A percentile compares a stretch with the other conserved stretches of the same genome.
phyloP scores from a whole-genome alignment of 2,113 vertebrate species.

The Pelusios castaneus region DNA sequence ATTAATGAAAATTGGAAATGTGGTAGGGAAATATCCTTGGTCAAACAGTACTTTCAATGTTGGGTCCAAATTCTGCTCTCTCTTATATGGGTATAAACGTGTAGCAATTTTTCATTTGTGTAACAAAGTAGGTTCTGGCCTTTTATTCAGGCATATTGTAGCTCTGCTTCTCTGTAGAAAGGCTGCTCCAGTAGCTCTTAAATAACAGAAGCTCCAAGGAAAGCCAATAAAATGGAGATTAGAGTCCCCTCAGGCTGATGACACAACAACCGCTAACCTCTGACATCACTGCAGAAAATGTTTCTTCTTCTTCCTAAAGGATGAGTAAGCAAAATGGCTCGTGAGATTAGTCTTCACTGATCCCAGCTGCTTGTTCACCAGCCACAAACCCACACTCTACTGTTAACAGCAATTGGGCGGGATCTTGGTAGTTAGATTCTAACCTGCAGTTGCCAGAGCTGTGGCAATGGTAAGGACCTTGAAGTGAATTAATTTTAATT shows the following conservation, averaged over 20 bases:
- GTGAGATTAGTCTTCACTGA: neutral
- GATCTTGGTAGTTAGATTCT: neutral
- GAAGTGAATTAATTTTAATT: neutral
- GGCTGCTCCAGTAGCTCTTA: neutral
- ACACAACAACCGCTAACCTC: neutral
- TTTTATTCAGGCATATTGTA: neutral
- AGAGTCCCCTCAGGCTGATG: neutral
- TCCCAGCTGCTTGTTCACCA: neutral
- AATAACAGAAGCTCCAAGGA: neutral
- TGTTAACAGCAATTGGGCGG: neutral
- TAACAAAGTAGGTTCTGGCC: neutral
- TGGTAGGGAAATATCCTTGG: neutral
- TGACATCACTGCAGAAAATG: neutral
- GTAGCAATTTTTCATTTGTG: neutral
- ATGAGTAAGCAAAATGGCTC: neutral
- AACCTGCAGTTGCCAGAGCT: neutral
- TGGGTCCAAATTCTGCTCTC: neutral
- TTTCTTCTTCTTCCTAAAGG: neutral
- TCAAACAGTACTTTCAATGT: neutral
- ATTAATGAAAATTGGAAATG: neutral
- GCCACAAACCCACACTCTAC: fast-evolving
- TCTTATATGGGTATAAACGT: neutral
- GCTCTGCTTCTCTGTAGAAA: neutral
- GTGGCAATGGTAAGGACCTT: neutral
- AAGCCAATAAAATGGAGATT: neutral